phyloP scores from a whole-genome alignment of 2,888 invertebrate genomes.

The Acronicta psi region DNA sequence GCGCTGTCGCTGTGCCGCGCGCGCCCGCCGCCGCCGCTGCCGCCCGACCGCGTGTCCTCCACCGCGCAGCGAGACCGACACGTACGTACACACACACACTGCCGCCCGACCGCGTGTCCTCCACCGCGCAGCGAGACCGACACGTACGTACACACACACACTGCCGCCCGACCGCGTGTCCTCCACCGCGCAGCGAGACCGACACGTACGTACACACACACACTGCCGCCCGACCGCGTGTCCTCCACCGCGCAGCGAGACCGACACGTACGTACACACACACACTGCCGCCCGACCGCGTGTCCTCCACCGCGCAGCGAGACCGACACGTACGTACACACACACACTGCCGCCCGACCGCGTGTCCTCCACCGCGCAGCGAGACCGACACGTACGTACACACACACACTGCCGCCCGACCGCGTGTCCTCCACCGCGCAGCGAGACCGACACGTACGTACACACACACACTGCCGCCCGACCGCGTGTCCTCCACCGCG shows the following conservation, averaged over 20 bases:
- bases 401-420: not conserved
- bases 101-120: constrained; percentile 78
- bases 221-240: constrained; percentile 76
- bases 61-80: constrained; percentile 72
- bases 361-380: constrained; percentile 78
- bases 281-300: constrained; percentile 74
- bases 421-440: no score
- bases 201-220: constrained; percentile 43
- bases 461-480: constrained; percentile 66
- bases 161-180: constrained; percentile 79
- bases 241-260: constrained; percentile 77
- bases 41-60: constrained; percentile 79
- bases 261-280: constrained; percentile 48
- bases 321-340: constrained; percentile 53
- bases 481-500: constrained; percentile 80
- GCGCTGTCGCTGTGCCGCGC: constrained; percentile 89
- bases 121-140: constrained; percentile 73
- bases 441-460: no score
- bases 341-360: constrained; percentile 73
- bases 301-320: constrained; percentile 78
- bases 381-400: constrained; percentile 58
- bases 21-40: constrained; percentile 75
- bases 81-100: constrained; percentile 50
- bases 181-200: constrained; percentile 75
- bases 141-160: constrained; percentile 39